phyloP scores from a whole-genome alignment of 2,113 vertebrate genomes.

The Amia ocellicauda region DNA sequence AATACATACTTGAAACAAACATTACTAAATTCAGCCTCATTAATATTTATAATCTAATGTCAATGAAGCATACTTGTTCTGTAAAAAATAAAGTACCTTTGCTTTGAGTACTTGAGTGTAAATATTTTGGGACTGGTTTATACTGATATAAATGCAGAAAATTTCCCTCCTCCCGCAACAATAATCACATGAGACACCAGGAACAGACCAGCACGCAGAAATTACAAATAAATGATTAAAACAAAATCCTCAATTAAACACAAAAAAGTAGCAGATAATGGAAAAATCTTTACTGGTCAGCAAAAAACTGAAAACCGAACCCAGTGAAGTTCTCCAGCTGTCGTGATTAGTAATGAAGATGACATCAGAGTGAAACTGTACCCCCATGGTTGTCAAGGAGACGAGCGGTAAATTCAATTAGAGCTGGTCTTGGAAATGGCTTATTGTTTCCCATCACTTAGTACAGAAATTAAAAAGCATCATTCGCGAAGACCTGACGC shows the following conservation, averaged over 20 bases:
- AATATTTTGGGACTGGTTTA: too few species aligned
- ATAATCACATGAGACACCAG: too few species aligned
- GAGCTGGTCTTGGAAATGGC: neutral
- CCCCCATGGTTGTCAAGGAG: neutral
- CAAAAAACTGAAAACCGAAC: constrained; percentile 3
- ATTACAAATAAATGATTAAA: too few species aligned
- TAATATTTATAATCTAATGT: too few species aligned
- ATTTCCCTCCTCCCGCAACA: too few species aligned
- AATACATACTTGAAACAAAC: too few species aligned
- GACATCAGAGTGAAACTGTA: neutral
- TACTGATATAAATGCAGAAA: too few species aligned
- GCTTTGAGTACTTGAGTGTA: too few species aligned
- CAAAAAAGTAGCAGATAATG: neutral
- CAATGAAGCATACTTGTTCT: too few species aligned
- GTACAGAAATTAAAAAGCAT: neutral
- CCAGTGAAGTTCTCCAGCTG: neutral
- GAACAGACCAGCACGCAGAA: too few species aligned
- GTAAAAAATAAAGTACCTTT: too few species aligned
- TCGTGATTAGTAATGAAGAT: neutral
- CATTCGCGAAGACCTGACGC: neutral
- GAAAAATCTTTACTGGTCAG: constrained; percentile 9
- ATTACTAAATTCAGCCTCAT: too few species aligned
- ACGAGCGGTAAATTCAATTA: neutral
- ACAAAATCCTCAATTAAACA: neutral
- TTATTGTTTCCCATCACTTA: constrained; percentile 4